A percentile compares a stretch with the other conserved stretches of the same genome.
Conservation (phyloP, 1,140 invertebrate genomes). For the Reticulitermes speratus region DNA sequence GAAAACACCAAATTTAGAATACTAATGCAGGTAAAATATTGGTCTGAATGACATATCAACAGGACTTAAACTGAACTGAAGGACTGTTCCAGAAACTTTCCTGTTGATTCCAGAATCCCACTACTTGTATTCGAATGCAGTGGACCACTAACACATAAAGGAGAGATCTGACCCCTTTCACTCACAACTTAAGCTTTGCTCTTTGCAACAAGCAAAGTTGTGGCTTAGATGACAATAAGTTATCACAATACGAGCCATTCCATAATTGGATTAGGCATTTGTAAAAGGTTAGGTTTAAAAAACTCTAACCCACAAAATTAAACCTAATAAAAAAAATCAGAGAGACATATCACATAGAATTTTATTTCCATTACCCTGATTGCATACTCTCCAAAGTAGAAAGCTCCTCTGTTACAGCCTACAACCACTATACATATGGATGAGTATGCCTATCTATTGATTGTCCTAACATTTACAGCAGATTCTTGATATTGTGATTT, state of each 20-base stretch:
- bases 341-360: constrained; percentile 12
- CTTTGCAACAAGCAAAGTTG: too few species aligned
- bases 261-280: not conserved
- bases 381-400: not conserved
- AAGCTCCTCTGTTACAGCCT: constrained; percentile 8
- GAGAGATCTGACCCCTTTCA: too few species aligned
- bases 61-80: not conserved
- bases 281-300: constrained; percentile 4
- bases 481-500: not conserved
- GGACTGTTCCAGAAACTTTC: not conserved
- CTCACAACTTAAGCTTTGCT: too few species aligned
- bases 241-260: constrained; percentile 8
- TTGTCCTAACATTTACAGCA: constrained; percentile 15
- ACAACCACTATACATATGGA: not conserved
- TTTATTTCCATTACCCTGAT: constrained; percentile 9
- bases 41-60: not conserved
- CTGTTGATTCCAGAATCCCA: too few species aligned
- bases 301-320: not conserved
- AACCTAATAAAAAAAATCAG: not conserved
- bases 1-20: not conserved
- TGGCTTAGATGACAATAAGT: not conserved
- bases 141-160: too few species aligned
- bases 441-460: not conserved
- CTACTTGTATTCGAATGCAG: too few species aligned
- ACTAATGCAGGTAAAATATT: constrained; percentile 1